Evolutionary conservation across 2,888 invertebrate species (phyloP).

Genomic region (Lasioglossum leucozonium): DNA sequence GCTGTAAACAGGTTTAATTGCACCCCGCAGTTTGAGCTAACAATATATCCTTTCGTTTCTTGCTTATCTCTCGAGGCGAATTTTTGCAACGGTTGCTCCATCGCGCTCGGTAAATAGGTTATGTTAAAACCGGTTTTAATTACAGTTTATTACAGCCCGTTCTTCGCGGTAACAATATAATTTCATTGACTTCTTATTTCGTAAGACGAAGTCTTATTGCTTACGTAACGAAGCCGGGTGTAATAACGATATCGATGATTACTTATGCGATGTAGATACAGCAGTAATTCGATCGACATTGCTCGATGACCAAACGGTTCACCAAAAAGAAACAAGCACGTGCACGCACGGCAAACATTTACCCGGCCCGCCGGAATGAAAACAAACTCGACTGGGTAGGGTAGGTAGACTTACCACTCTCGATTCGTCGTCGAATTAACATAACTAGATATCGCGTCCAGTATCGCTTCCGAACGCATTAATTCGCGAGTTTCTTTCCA

Average conservation of each 20-base stretch:
- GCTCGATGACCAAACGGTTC: not conserved
- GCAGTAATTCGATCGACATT: not conserved
- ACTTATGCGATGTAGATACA: not conserved
- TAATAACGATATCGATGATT: not conserved
- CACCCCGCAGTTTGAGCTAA: not conserved
- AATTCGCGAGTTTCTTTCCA: not conserved
- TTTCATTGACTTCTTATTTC: not conserved
- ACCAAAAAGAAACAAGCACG: constrained; percentile 16
- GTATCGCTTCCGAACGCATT: not conserved
- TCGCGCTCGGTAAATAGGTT: not conserved
- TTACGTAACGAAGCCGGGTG: not conserved
- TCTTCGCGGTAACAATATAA: not conserved
- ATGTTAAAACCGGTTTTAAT: not conserved
- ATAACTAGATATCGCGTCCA: constrained; percentile 28
- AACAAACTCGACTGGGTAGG: constrained; percentile 23
- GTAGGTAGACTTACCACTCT: not conserved
- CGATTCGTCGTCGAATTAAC: constrained; percentile 24
- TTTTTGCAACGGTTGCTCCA: not conserved
- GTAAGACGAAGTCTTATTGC: not conserved
- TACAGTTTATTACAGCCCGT: not conserved
- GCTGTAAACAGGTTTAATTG: not conserved
- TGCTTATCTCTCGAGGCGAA: not conserved
- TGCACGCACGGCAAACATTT: constrained; percentile 37
- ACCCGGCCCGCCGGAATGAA: not conserved
- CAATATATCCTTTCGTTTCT: not conserved